These are phyloP conservation scores for Hippoglossus hippoglossus DNA, from an alignment of 2,797 vertebrate genomes.

Conservation along the genomic window DNA sequence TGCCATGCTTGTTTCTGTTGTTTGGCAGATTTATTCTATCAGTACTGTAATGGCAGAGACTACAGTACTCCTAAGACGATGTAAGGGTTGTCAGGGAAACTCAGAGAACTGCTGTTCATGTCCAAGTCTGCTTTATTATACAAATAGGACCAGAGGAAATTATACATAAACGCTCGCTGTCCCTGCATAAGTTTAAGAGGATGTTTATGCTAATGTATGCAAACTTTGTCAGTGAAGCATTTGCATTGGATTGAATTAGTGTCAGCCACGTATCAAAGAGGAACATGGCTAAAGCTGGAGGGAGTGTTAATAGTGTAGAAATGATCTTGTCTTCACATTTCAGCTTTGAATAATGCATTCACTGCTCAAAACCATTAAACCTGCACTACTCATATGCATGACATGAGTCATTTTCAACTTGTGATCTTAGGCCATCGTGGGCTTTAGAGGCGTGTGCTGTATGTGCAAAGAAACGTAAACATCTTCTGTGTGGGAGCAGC, in stretches of 20 bases:
- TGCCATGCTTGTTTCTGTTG: slow-evolving; percentile 41
- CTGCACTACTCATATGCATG: slow-evolving; percentile 16
- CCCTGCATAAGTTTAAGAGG: slow-evolving; percentile 37
- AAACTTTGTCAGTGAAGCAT: slow-evolving; percentile 26
- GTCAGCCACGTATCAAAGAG: slow-evolving; percentile 15
- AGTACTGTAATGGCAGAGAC: not conserved
- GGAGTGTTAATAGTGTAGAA: too few relatives aligned
- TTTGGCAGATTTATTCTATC: slow-evolving; percentile 35
- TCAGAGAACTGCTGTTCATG: not conserved
- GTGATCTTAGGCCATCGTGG: slow-evolving; percentile 2
- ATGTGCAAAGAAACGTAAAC: slow-evolving; percentile 33
- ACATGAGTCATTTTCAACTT: slow-evolving; percentile 7
- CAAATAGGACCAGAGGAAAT: slow-evolving; percentile 27
- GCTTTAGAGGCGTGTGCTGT: slow-evolving; percentile 16
- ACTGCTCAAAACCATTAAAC: slow-evolving; percentile 8
- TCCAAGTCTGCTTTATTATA: not conserved
- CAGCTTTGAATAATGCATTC: slow-evolving; percentile 10
- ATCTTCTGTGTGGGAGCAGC: slow-evolving; percentile 28
- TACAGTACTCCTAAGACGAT: not conserved
- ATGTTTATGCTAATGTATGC: slow-evolving; percentile 47
- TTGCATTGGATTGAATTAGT: slow-evolving; percentile 13
- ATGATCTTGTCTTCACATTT: not conserved
- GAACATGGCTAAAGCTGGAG: not conserved
- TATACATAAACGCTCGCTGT: slow-evolving; percentile 25
- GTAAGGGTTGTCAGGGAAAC: not conserved